Conservation (phyloP, 2,113 vertebrate species). For the Benitochromis conjunctus region DNA sequence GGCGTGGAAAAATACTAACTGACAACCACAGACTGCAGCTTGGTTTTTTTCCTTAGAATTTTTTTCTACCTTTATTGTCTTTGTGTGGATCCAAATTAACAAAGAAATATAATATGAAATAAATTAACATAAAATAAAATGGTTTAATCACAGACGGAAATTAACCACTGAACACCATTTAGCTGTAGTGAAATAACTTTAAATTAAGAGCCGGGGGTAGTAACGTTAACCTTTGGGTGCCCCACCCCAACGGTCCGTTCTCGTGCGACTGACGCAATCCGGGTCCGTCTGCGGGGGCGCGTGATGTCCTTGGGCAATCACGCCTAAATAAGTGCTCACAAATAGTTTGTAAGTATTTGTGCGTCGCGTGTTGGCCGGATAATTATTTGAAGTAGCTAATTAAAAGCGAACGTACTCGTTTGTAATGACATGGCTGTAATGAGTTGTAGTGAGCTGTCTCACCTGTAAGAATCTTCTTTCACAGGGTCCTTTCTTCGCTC, state of each 20-base stretch:
- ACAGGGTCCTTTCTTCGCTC: neutral
- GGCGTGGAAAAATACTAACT: neutral
- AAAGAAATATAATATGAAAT: neutral
- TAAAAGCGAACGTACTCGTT: neutral
- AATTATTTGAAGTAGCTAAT: neutral
- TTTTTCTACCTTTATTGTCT: neutral
- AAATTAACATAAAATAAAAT: neutral
- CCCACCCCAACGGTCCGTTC: neutral
- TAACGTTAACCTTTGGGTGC: neutral
- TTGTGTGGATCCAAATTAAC: neutral
- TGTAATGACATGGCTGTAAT: neutral
- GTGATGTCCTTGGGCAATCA: neutral
- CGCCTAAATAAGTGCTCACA: neutral
- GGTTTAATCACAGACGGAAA: neutral
- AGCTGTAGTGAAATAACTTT: neutral
- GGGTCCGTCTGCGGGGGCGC: neutral
- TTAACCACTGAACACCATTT: neutral
- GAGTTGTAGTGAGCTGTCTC: neutral
- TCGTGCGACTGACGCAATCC: constrained; percentile 15
- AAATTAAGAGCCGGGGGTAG: neutral
- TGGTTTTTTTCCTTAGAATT: neutral
- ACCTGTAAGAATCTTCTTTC: constrained; percentile 5
- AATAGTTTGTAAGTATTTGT: neutral
- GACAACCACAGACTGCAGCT: neutral
- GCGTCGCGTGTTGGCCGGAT: neutral